Evolutionary conservation across 92 coral and sea anemone species (phyloP).

Genomic region (Desmophyllum pertusum): DNA sequence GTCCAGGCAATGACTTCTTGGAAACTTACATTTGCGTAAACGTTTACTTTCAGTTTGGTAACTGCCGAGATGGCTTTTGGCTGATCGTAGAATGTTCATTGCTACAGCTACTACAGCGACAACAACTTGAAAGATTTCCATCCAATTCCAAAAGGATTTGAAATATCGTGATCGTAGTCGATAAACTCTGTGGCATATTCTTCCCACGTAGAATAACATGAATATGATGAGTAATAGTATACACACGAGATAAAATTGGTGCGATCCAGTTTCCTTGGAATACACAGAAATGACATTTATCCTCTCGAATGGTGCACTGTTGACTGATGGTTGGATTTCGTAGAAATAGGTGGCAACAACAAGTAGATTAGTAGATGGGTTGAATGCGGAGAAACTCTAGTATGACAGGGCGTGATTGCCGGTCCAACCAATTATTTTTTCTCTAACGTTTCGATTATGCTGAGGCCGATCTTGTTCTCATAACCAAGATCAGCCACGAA

Average conservation of each 20-base stretch:
- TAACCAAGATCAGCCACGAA: constrained; percentile 78
- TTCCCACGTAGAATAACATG: constrained; percentile 42
- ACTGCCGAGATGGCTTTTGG: constrained; percentile 46
- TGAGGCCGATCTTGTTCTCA: constrained; percentile 18
- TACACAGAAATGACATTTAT: constrained; percentile 52
- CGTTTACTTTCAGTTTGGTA: constrained; percentile 44
- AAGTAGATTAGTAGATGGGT: constrained; percentile 59
- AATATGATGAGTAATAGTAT: constrained; percentile 56
- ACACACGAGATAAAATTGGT: constrained; percentile 69
- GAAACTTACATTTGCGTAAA: constrained; percentile 55
- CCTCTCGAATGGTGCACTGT: constrained; percentile 44
- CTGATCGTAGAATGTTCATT: constrained; percentile 55
- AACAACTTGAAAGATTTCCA: constrained; percentile 67
- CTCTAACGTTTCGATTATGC: constrained; percentile 45
- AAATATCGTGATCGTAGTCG: constrained; percentile 47
- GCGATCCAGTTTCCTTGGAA: constrained; percentile 46
- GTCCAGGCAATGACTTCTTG: constrained; percentile 50
- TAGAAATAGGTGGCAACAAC: constrained; percentile 58
- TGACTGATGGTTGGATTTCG: constrained; percentile 57
- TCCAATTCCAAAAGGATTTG: constrained; percentile 67
- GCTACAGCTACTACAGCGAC: constrained; percentile 51
- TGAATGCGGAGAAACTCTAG: constrained; percentile 69
- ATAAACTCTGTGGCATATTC: constrained; percentile 49
- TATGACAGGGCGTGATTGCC: constrained; percentile 60
- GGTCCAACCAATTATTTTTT: constrained; percentile 64